Base-by-base conservation (phyloP, 2,797 vertebrate species). In the Antrozous pallidus region DNA sequence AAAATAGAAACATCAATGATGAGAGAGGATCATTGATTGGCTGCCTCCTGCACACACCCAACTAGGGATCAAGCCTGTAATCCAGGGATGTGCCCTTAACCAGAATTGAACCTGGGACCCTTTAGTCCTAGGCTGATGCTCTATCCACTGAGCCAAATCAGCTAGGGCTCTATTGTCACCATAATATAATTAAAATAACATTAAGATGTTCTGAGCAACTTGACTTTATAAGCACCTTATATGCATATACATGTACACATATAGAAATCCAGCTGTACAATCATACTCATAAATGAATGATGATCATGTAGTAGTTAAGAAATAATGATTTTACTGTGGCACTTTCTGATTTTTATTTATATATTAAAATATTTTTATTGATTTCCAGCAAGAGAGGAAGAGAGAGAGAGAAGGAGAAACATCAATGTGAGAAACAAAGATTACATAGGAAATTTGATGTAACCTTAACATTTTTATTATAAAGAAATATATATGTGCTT, bases 121-220 rank as follows among this genome's bases (percentile, higher is more conserved):
- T 61, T 61, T 26, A 61, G 58, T 61, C 5, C 28, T 61, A 61
- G 58, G 28, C 12, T 61, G 12, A 61, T 5, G 6, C 58, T 61
- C 28, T 61, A 61, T 31, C 28, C 58, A 61, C 58, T 61, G 58
- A 28, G 12, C 12, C 12, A 61, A 61, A 31, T 28, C 28, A 61
- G 58, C 58, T 61, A 61, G 58, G 58, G 58, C 58, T 54, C 6
- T 75, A 2, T 88, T 31, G 13, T 51, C 65, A 71, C 42, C 16
- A 33, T 58, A 54, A 47, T 77, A 6, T 93, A 90, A 90, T 45
- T 86, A 94, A 74, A 89, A 73, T 90, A 79, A 79, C 38, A 56
- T 67, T 67, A 61, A 49, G 13, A 58, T 36, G 20, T 28, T 61
- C 47, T 54, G 49, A 88, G 42, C 49, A 77, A 49, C 47, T 51